These are phyloP conservation scores for Toxotes jaculatrix DNA, from an alignment of 2,113 vertebrate species.

Conservation along the genomic window DNA sequence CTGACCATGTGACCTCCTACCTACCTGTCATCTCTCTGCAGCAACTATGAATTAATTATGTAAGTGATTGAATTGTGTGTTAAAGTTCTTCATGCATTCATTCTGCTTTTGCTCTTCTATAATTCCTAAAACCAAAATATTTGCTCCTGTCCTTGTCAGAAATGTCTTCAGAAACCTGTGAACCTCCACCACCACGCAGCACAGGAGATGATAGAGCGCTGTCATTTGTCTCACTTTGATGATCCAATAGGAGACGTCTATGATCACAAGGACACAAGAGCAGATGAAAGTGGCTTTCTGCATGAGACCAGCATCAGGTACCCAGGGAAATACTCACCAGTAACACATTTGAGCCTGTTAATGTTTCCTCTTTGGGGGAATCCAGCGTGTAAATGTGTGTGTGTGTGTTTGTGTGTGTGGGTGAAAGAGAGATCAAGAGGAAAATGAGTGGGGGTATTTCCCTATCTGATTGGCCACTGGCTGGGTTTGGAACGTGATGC, in stretches of 20 bases:
- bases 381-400: neutral
- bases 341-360: conserved; percentile 60
- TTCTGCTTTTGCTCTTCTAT: neutral
- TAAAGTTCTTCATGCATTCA: neutral
- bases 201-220: conserved; percentile 1
- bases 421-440: conserved; percentile 38
- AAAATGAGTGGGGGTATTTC: conserved; percentile 51
- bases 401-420: conserved; percentile 1
- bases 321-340: conserved; percentile 64
- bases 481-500: conserved; percentile 76
- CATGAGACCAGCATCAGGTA: conserved; percentile 57
- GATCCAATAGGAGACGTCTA: conserved; percentile 21
- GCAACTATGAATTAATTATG: neutral
- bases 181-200: neutral
- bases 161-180: neutral
- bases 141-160: neutral
- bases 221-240: conserved; percentile 54
- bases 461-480: conserved; percentile 75
- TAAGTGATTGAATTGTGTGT: neutral
- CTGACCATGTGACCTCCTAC: no score
- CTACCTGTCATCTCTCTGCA: neutral
- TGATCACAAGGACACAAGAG: conserved; percentile 36
- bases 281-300: conserved; percentile 72
- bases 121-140: neutral
- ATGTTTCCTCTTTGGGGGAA: conserved; percentile 69